Percentiles rank a stretch among this genome's conserved stretches.
Evolutionary conservation across 92 coral and sea anemone genomes (phyloP).

Genomic region (Phenganax subtilis): DNA sequence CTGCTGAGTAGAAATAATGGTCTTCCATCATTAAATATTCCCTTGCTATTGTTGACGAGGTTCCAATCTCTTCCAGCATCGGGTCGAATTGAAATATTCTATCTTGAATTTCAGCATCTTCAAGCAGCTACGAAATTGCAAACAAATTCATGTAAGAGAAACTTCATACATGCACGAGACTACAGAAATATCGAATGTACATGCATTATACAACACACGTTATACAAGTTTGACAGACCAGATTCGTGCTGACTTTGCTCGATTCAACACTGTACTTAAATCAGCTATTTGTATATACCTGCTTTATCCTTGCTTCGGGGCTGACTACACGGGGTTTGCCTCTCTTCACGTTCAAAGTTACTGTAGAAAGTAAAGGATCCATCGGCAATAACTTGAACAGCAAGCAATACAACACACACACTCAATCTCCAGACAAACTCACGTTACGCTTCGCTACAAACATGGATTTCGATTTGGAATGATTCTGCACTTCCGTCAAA

Average conservation of each 20-base stretch:
- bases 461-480: constrained; percentile 41
- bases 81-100: constrained; percentile 35
- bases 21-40: constrained; percentile 42
- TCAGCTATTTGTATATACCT: constrained; percentile 52
- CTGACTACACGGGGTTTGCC: constrained; percentile 79
- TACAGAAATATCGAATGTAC: constrained; percentile 3
- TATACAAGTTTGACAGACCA: background rate
- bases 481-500: constrained; percentile 44
- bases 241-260: background rate
- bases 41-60: constrained; percentile 36
- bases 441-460: constrained; percentile 44
- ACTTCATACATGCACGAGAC: constrained; percentile 8
- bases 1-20: constrained; percentile 39
- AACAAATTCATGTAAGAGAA: background rate
- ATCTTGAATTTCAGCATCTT: constrained; percentile 39
- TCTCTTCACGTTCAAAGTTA: constrained; percentile 77
- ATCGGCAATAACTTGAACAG: constrained; percentile 67
- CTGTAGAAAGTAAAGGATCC: constrained; percentile 96
- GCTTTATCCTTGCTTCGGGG: constrained; percentile 89
- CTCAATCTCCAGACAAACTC: constrained; percentile 34
- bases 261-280: background rate
- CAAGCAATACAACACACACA: background rate
- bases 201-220: background rate
- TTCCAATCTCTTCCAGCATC: constrained; percentile 38
- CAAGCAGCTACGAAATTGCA: constrained; percentile 28